Evolutionary conservation across 2,888 invertebrate species (phyloP).

Genomic region (Eutolmus rufibarbis): DNA sequence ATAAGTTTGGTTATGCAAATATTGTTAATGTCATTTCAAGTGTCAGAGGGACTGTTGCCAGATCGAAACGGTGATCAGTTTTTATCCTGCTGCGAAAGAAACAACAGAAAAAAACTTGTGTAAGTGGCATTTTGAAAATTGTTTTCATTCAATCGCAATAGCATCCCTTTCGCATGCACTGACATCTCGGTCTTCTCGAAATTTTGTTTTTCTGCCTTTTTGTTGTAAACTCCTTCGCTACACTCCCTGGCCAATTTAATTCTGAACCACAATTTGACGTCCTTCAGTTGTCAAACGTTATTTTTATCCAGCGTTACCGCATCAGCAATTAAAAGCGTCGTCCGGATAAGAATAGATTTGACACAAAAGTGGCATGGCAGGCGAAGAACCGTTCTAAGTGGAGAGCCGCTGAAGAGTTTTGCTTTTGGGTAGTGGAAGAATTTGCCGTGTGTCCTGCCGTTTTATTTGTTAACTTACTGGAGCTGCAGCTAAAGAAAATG

Average conservation of each 20-base stretch:
- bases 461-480: background rate
- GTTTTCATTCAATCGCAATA: background rate
- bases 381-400: constrained; percentile 22
- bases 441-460: background rate
- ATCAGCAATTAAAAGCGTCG: background rate
- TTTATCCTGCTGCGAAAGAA: background rate
- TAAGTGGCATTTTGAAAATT: background rate
- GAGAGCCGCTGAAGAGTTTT: background rate
- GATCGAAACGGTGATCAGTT: background rate
- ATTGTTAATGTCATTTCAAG: constrained; percentile 8
- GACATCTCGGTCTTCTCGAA: background rate
- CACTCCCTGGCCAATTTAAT: background rate
- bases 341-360: constrained; percentile 37
- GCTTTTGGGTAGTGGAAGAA: background rate
- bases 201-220: background rate
- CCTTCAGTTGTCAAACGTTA: constrained; percentile 13
- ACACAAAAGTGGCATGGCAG: constrained; percentile 35
- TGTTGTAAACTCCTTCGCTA: background rate
- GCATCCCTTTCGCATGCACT: background rate
- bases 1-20: background rate
- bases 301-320: constrained; percentile 29
- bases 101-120: background rate
- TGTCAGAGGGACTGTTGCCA: background rate
- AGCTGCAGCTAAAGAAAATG: background rate
- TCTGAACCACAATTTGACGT: background rate